phyloP scores from a whole-genome alignment of 2,888 invertebrate species.

The Argyra leucocephala region DNA sequence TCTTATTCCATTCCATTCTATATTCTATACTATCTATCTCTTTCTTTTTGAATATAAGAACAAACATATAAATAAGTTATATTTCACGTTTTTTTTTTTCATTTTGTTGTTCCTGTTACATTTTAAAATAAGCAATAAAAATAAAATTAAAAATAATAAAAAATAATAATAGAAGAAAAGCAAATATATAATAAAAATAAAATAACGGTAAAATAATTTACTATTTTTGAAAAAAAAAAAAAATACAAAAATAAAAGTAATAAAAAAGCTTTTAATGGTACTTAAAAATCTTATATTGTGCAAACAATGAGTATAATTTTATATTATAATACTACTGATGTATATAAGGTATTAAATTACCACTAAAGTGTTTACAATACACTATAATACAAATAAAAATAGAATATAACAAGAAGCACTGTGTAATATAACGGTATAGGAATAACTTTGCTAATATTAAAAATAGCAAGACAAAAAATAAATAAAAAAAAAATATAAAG shows the following conservation, averaged over 20 bases:
- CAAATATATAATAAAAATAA: neutral
- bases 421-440: too few species aligned
- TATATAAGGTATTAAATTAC: neutral
- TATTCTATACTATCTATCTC: too few species aligned
- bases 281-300: slow-evolving; percentile 3
- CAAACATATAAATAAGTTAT: neutral
- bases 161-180: neutral
- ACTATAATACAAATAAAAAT: neutral
- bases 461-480: too few species aligned
- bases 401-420: too few species aligned
- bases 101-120: neutral
- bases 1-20: too few species aligned
- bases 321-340: neutral
- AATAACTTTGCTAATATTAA: too few species aligned
- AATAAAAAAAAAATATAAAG: too few species aligned
- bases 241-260: neutral
- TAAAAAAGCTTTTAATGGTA: slow-evolving; percentile 1
- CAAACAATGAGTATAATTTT: neutral
- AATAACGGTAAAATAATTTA: slow-evolving; percentile 1
- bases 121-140: neutral
- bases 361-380: neutral
- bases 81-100: neutral
- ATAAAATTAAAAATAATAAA: neutral
- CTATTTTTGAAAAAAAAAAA: neutral
- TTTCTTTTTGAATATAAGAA: too few species aligned